These are phyloP conservation scores for Leptonema lineaticorne DNA, from an alignment of 1,140 invertebrate species.

Conservation along the genomic window DNA sequence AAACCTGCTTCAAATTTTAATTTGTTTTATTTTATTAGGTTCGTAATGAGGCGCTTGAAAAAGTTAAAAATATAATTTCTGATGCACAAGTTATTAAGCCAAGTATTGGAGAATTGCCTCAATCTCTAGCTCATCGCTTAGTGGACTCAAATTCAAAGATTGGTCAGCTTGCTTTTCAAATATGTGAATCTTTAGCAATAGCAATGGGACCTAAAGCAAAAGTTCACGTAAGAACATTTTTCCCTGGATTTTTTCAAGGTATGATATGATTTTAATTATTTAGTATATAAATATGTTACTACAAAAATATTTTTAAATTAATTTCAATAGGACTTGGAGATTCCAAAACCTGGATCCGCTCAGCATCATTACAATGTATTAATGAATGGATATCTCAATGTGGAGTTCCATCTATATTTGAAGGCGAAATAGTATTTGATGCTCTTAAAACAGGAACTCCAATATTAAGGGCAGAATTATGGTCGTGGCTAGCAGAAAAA, in stretches of 20 bases:
- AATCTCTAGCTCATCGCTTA: constrained; percentile 72
- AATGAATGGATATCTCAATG: constrained; percentile 81
- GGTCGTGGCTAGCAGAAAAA: constrained; percentile 81
- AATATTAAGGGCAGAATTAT: constrained; percentile 75
- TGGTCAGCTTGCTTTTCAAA: constrained; percentile 75
- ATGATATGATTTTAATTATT: too few relatives aligned
- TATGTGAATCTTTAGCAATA: constrained; percentile 76
- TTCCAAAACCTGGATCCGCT: constrained; percentile 73
- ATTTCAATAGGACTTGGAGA: constrained; percentile 58
- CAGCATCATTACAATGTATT: constrained; percentile 75
- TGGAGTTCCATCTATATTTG: constrained; percentile 80
- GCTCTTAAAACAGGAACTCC: constrained; percentile 84
- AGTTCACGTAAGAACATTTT: constrained; percentile 75
- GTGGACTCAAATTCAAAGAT: constrained; percentile 91
- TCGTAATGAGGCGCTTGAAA: constrained; percentile 79
- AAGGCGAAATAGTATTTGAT: constrained; percentile 86
- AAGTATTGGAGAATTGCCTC: constrained; percentile 79
- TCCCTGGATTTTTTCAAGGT: constrained; percentile 83
- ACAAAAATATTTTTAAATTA: background rate
- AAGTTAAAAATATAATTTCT: constrained; percentile 71
- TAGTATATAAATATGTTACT: background rate
- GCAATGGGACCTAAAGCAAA: constrained; percentile 82
- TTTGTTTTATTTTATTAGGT: constrained; percentile 56
- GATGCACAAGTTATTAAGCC: constrained; percentile 80
- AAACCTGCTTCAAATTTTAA: constrained; percentile 9